Base-by-base conservation (phyloP, 2,113 vertebrate species). In the Channa maculata region DNA sequence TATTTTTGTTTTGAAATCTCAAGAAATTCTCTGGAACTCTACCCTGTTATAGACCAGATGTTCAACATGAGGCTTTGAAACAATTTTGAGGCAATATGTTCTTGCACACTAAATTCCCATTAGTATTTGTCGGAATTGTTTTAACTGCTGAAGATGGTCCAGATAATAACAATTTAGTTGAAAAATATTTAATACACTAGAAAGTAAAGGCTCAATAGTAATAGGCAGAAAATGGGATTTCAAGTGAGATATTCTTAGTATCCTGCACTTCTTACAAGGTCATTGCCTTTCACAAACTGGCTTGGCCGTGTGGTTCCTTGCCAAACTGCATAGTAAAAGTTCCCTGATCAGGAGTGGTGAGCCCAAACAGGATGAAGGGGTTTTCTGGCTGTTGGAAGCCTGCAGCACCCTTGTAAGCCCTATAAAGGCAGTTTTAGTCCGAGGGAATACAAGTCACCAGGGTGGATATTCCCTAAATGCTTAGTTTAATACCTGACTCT, bases 401-500 rank as follows among this genome's bases (percentile, higher is more conserved):
- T 81, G 72, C 72, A 89, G 74, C 83, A 86, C 77, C 64, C 75
- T 84, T 72, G 49, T 75, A 75, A 84, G 61, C 84, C 72, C 75
- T 76, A 84, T 76, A 85, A 89, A 81, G 53, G 64, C 80, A 73
- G 76, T 57, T 71, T 65, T 75, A 80, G 65, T 67, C 60, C 78
- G 68, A 68, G 65, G 69, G 65, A 74, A 86, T 82, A 78, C 72
- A 83, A 87, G 85, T 89, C 87, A 87, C 74, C 62, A 9, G 80
- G 77, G 88, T 77, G 67, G 84, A 88, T 91, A 86, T 89, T 89
- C 80, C 83, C 79, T 86, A 91, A 79, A 85, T 82, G 83, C 80
- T 13, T 43, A 65, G 59, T 90, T 90, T 93, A 91, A 92, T 93
- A 86, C 83, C 80, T 87, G 77, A 88, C 84, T 53, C 83, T 79